These are phyloP conservation scores for Resseliella maxima DNA, from an alignment of 2,888 invertebrate genomes.

Conservation along the genomic window DNA sequence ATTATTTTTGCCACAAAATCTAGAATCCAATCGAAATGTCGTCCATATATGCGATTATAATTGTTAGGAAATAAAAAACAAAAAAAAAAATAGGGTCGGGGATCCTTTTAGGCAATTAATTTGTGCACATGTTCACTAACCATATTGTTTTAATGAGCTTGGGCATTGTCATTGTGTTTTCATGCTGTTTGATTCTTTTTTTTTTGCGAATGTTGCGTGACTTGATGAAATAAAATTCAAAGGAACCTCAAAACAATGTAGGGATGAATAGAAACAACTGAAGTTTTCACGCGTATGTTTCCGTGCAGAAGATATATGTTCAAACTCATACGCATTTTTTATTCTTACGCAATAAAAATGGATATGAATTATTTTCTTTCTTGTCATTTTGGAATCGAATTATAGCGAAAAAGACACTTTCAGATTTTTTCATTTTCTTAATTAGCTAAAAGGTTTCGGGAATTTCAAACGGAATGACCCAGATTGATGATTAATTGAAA, in stretches of 20 bases:
- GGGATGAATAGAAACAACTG: neutral
- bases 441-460: neutral
- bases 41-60: neutral
- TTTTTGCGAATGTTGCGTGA: slow-evolving; percentile 47
- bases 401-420: neutral
- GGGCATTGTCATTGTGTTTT: neutral
- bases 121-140: slow-evolving; percentile 46
- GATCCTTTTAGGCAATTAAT: slow-evolving; percentile 41
- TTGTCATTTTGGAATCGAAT: neutral
- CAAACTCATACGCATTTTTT: neutral
- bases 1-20: slow-evolving; percentile 20
- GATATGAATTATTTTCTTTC: neutral
- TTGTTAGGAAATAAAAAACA: too few relatives aligned
- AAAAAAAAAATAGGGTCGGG: slow-evolving; percentile 37
- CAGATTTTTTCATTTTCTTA: neutral
- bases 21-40: slow-evolving; percentile 1
- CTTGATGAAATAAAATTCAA: slow-evolving; percentile 8
- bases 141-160: slow-evolving; percentile 19
- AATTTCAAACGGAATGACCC: neutral
- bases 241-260: neutral
- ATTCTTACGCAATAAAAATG: slow-evolving; percentile 4
- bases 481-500: neutral
- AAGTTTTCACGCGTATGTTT: neutral
- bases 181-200: neutral
- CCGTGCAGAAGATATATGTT: neutral